Evolutionary conservation across 2,797 vertebrate genomes (phyloP).

Genomic region (Pseudomugil tenellus): DNA sequence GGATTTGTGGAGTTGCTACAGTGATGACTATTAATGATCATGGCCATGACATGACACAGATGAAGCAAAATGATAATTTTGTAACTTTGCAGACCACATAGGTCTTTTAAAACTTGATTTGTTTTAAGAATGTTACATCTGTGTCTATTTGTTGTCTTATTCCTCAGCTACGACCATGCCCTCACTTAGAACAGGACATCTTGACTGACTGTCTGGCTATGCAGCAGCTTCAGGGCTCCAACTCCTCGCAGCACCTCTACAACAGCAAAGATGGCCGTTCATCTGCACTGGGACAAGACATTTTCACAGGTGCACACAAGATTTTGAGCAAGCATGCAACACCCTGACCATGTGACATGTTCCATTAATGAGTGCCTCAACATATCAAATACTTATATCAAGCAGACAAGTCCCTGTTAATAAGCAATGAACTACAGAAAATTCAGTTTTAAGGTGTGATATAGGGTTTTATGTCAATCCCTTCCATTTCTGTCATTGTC

Average conservation of each 20-base stretch:
- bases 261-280: conserved; percentile 87
- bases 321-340: conserved; percentile 4
- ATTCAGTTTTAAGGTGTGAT: not conserved
- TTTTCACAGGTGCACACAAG: conserved; percentile 87
- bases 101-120: conserved; percentile 20
- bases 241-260: conserved; percentile 85
- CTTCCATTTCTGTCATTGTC: not conserved
- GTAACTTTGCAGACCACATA: conserved; percentile 48
- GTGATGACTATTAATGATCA: conserved; percentile 39
- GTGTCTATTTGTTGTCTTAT: conserved; percentile 40
- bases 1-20: conserved; percentile 39
- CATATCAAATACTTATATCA: not conserved
- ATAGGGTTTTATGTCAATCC: not conserved
- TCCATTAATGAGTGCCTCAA: not conserved
- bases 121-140: conserved; percentile 24
- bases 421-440: not conserved
- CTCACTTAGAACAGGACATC: conserved; percentile 88
- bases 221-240: conserved; percentile 87
- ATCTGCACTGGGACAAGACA: conserved; percentile 86
- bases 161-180: conserved; percentile 86
- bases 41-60: conserved; percentile 64
- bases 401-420: not conserved
- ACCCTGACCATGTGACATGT: conserved; percentile 10
- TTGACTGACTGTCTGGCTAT: conserved; percentile 90
- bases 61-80: conserved; percentile 43